phyloP scores from a whole-genome alignment of 2,113 vertebrate genomes.

The Bombycilla garrulus region DNA sequence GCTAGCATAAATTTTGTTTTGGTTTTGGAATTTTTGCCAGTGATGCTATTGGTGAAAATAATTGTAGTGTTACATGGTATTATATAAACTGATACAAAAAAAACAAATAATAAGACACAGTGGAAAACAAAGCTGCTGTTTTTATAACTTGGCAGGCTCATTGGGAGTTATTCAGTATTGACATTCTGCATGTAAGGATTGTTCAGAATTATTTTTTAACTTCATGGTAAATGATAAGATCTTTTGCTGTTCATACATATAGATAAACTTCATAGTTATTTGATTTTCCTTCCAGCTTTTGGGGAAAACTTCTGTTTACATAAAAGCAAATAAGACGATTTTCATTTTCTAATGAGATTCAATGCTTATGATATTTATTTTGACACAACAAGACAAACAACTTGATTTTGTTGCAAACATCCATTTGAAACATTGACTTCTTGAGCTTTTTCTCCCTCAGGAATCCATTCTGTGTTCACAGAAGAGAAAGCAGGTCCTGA shows the following conservation, averaged over 20 bases:
- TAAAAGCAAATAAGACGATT: neutral
- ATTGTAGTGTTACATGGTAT: neutral
- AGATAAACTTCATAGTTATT: neutral
- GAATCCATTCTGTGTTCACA: conserved; percentile 64
- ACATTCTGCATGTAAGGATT: neutral
- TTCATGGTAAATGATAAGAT: neutral
- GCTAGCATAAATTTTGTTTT: neutral
- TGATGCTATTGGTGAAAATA: neutral
- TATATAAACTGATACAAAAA: neutral
- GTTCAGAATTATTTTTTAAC: neutral
- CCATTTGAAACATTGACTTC: conserved; percentile 57
- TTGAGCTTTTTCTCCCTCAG: conserved; percentile 35
- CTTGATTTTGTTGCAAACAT: conserved; percentile 56
- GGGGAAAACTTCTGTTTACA: conserved; percentile 8
- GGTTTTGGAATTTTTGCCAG: neutral
- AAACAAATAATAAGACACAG: neutral
- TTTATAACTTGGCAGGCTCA: neutral
- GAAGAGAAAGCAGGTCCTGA: conserved; percentile 64
- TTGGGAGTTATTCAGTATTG: neutral
- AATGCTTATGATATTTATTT: conserved; percentile 52
- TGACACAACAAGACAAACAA: conserved; percentile 57
- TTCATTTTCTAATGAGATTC: conserved; percentile 33
- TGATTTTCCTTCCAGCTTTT: neutral
- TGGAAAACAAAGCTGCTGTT: neutral
- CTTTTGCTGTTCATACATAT: neutral